Percentiles rank a stretch among this genome's conserved stretches.
Evolutionary conservation across 2,113 vertebrate genomes (phyloP).

Genomic region (Physeter macrocephalus): DNA sequence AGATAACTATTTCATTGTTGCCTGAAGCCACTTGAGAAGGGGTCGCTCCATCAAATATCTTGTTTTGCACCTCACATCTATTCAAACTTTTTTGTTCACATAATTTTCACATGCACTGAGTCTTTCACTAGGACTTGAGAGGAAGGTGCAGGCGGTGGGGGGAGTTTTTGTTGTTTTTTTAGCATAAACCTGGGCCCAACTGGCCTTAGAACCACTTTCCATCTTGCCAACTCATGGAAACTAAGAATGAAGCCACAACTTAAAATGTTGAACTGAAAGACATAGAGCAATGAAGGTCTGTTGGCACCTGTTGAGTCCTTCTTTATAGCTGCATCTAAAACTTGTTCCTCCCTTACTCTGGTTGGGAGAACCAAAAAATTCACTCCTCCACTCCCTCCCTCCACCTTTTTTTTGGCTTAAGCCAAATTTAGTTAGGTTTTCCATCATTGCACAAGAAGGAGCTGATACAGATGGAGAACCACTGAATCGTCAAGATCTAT

Average conservation of each 20-base stretch:
- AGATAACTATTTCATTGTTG: background rate
- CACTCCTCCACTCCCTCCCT: background rate
- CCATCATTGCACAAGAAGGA: constrained; percentile 21
- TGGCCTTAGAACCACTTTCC: background rate
- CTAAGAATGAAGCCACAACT: background rate
- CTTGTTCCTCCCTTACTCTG: background rate
- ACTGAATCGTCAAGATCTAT: background rate
- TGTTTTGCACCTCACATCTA: background rate
- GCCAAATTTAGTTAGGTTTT: constrained; percentile 24
- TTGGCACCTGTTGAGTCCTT: background rate
- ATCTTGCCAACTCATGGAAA: background rate
- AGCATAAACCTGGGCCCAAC: background rate
- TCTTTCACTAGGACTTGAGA: background rate
- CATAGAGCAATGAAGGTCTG: background rate
- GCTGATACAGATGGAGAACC: constrained; percentile 21
- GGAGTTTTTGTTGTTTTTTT: background rate
- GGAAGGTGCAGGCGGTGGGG: background rate
- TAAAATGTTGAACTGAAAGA: background rate
- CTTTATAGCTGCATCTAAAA: background rate
- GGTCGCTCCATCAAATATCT: background rate
- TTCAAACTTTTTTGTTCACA: background rate
- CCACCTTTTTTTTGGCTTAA: background rate
- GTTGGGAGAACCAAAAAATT: background rate
- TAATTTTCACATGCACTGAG: background rate
- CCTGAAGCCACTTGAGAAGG: background rate